phyloP scores from a whole-genome alignment of 2,113 vertebrate species.

The Phasianus colchicus region DNA sequence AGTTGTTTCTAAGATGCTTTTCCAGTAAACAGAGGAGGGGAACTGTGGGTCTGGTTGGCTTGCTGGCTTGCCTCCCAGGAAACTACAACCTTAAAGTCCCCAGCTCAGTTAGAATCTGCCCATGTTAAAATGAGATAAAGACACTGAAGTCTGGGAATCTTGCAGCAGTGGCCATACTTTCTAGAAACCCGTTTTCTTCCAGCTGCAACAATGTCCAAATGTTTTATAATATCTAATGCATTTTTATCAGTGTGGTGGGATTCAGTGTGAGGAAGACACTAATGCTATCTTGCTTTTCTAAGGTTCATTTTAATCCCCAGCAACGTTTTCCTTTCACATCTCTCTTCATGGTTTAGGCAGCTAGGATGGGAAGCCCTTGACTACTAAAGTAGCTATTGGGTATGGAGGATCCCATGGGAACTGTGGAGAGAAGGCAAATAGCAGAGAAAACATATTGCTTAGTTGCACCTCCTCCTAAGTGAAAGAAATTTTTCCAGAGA shows the following conservation, averaged over 20 bases:
- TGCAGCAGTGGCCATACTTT: neutral
- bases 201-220: neutral
- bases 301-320: neutral
- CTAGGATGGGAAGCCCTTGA: neutral
- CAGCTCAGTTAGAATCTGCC: neutral
- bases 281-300: neutral
- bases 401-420: neutral
- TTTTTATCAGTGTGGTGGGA: neutral
- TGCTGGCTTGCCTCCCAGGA: slow-evolving; percentile 26
- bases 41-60: neutral
- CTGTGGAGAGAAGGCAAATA: fast-evolving
- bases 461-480: neutral
- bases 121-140: neutral
- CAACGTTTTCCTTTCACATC: neutral
- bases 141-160: neutral
- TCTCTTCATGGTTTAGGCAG: neutral
- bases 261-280: neutral
- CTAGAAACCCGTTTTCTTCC: neutral
- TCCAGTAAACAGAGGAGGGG: slow-evolving; percentile 26
- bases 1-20: slow-evolving; percentile 28
- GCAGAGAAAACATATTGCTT: neutral
- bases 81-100: neutral
- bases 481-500: neutral
- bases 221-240: neutral
- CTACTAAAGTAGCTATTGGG: neutral